Conservation (phyloP, 2,797 vertebrate genomes). For the Kryptolebias ocellatus region DNA sequence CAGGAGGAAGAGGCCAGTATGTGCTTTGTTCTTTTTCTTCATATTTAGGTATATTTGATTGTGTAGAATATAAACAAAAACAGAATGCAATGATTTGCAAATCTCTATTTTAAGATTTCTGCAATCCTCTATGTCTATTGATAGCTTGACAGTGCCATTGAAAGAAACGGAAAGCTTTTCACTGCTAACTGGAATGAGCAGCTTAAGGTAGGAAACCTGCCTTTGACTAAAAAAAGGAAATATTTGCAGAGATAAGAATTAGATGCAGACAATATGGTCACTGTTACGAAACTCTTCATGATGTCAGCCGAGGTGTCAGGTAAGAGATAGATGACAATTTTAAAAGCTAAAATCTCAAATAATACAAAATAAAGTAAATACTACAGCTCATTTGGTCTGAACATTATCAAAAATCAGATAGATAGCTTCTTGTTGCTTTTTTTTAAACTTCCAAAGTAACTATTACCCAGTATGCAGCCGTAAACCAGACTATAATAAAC, state of each 20-base stretch:
- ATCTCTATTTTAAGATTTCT: neutral
- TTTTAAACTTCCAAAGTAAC: too few species aligned
- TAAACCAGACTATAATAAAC: too few species aligned
- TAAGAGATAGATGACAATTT: too few species aligned
- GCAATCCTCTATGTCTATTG: constrained; percentile 18
- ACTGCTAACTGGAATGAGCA: constrained; percentile 86
- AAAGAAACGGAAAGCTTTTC: constrained; percentile 85
- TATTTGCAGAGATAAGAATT: neutral
- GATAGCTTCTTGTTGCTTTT: too few species aligned
- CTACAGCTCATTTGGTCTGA: too few species aligned
- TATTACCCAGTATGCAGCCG: too few species aligned
- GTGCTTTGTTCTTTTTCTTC: constrained; percentile 35
- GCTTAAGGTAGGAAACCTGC: constrained; percentile 80
- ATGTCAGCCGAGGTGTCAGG: too few species aligned
- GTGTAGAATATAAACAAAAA: neutral
- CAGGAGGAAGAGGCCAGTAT: constrained; percentile 87
- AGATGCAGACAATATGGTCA: neutral
- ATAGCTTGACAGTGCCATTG: constrained; percentile 83
- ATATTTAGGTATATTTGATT: neutral
- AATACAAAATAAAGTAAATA: too few species aligned
- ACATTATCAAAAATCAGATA: too few species aligned
- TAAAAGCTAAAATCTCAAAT: too few species aligned
- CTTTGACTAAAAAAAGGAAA: neutral
- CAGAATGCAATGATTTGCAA: too few species aligned
- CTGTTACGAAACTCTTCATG: too few species aligned